Evolutionary conservation across 2,888 invertebrate species (phyloP), one percentile per base, ranked within the genome.

Genomic region (Meandrusa payeni): DNA sequence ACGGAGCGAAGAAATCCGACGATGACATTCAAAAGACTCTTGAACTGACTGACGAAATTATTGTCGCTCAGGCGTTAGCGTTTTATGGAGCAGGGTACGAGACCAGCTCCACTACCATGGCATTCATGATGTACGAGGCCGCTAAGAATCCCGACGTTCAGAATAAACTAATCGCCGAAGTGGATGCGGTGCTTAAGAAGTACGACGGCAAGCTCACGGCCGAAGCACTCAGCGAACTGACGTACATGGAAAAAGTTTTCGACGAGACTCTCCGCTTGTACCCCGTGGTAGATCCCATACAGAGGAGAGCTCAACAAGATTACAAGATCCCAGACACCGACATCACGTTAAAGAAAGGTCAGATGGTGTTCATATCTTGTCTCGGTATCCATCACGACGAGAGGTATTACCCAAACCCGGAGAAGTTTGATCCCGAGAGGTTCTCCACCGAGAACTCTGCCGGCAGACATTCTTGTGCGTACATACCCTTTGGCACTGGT

Each of bases 1-100:
- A 24, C 1, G 15, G 23, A 0, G 3, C 13, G 2, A 36, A 9
- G 13, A 36, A n/a, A 9, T 5, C n/a, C 15, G 24, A 24, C 1
- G 13, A 34, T 3, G 13, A 5, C 1, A 5, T 3, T 2, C 9
- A 24, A 2, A 15, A 2, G 5, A 19, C 19, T 32, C 5, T 32
- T 3, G 32, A 32, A 20, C 5, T 32, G 10, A 32, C 17, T 2
- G 19, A 32, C 3, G 32, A 32, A 6, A 10, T 43, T 0, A 71
- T 81, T 9, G 64, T 69, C 1, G 75, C 82, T 0, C 82, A 86
- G 52, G 75, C 76, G 1, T 76, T 82, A 48, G 59, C 81, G 7
- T 83, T 87, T 50, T 83, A 79, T 42, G 58, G 64, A 1, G 88
- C 72, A 3, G 87, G 87, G 0, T 87, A 76, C 48, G 87, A 86